Evolutionary conservation across 2,797 vertebrate species (phyloP), one percentile per base, ranked within the genome.

Genomic region (Lithobates pipiens): DNA sequence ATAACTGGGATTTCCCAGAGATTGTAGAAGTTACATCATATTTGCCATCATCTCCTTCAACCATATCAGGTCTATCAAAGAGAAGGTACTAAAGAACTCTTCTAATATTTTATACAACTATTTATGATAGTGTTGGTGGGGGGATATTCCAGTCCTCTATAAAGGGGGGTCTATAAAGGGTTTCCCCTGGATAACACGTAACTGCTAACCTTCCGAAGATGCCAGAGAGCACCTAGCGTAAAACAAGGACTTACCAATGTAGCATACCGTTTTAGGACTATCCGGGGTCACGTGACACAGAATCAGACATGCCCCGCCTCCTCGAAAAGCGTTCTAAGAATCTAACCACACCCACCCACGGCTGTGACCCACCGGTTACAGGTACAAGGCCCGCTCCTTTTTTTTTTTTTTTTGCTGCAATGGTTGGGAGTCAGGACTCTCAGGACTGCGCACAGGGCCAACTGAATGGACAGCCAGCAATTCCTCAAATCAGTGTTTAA

Each of bases 401-500:
- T n/a, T 72, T 42, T 39, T 10, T 25, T 9, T 39, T 9, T n/a
- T 72, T 42, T 39, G 68, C 78, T 44, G 34, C 54, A 70, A 21
- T 34, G 1, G 54, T 65, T 42, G 16, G 57, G 29, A 72, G 27
- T 8, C 29, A 16, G 39, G 67, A 69, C 44, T 72, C 79, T 81
- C 79, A 81, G 69, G 69, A 72, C 69, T 81, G 50, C 50, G 18
- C 15, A 46, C 16, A 29, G 69, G 79, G 50, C 36, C 34, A 54
- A 36, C 72, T 9, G 44, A 39, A 21, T 27, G 80, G 42, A 27
- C 42, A 36, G 18, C 29, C 32, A 46, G 50, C 42, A 34, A 85
- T 67, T 80, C 70, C 70, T 80, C 36, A 78, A n/a, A 36, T 85
- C 71, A 21, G 83, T 54, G 42, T 81, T 76, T 76, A 32, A 70